A percentile compares a stretch with the other conserved stretches of the same genome.
Conservation (phyloP, 2,888 invertebrate species). For the Hofmannophila pseudospretella region DNA sequence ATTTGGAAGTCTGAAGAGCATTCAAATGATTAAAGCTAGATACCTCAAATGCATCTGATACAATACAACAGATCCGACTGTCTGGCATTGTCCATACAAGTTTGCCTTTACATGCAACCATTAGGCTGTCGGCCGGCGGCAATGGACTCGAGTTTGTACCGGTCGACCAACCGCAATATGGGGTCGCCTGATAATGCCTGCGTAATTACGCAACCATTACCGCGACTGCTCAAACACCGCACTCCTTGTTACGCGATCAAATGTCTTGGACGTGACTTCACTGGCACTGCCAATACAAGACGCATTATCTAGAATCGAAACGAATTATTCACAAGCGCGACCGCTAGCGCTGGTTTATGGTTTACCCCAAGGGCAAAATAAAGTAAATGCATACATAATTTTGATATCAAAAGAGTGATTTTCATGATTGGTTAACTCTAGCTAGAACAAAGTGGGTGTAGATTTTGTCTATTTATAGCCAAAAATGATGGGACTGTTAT, state of each 20-base stretch:
- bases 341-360: constrained; percentile 34
- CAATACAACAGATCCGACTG: too few species aligned
- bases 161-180: constrained; percentile 60
- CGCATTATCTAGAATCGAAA: constrained; percentile 61
- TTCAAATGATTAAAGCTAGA: background rate
- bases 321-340: constrained; percentile 35
- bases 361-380: constrained; percentile 5
- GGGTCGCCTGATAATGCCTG: constrained; percentile 70
- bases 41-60: too few species aligned
- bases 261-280: constrained; percentile 69
- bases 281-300: constrained; percentile 47
- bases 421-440: background rate
- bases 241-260: constrained; percentile 68
- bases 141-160: constrained; percentile 28
- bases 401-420: constrained; percentile 6
- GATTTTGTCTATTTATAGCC: background rate
- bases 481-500: background rate
- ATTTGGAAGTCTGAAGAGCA: too few species aligned
- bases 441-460: background rate
- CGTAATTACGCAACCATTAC: constrained; percentile 68
- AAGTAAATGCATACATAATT: constrained; percentile 10
- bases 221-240: constrained; percentile 48
- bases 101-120: constrained; percentile 17
- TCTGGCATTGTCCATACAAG: constrained; percentile 33
- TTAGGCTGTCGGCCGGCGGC: constrained; percentile 26